phyloP scores from a whole-genome alignment of 2,113 vertebrate genomes.

The Procapra przewalskii region DNA sequence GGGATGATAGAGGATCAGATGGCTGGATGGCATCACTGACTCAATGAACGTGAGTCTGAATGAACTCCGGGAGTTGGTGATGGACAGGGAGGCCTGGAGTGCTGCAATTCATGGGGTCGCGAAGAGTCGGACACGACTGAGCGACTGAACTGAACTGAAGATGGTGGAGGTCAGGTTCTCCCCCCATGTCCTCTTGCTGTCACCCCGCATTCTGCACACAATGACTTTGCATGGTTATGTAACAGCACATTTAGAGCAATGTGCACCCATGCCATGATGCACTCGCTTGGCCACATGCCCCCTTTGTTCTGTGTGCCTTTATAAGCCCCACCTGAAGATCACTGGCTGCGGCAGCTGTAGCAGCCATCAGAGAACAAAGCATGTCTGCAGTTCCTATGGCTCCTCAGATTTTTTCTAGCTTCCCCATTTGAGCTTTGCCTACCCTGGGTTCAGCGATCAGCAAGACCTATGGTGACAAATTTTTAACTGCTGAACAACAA shows the following conservation, averaged over 20 bases:
- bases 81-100: too few species aligned
- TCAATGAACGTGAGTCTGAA: too few species aligned
- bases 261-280: accelerated
- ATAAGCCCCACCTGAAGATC: background rate
- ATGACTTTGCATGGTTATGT: background rate
- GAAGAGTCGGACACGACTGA: too few species aligned
- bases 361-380: background rate
- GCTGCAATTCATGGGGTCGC: too few species aligned
- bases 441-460: background rate
- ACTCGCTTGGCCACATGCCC: background rate
- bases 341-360: accelerated
- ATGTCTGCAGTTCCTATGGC: background rate
- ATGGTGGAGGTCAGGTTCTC: background rate
- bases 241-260: background rate
- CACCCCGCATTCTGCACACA: background rate
- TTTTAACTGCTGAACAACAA: background rate
- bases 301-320: background rate
- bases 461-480: background rate
- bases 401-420: background rate
- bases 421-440: background rate
- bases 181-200: background rate
- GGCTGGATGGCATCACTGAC: too few species aligned
- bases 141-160: too few species aligned
- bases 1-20: too few species aligned
- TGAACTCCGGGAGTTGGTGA: too few species aligned